Base-by-base conservation (phyloP, 2,888 invertebrate genomes). In the Elgonia sp. region DNA sequence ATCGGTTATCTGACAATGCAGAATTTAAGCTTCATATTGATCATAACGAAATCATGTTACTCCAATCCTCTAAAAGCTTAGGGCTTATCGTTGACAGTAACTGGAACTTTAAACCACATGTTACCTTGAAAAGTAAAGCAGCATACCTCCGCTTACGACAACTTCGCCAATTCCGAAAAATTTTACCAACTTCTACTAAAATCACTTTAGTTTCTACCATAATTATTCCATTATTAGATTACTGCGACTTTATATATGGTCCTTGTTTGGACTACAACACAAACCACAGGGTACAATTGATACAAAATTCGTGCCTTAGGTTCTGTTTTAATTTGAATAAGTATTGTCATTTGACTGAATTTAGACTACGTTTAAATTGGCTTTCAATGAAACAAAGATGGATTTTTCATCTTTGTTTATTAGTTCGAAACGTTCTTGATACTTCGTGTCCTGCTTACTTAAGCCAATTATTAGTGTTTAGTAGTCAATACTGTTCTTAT, bases 231-330 rank as follows among this genome's bases (percentile, higher is more conserved):
- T n/a, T 53, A 53, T 53, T 70, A 6, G 70, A 70, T 37, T 70
- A 70, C n/a, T 70, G 70, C n/a, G 70, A 70, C 29, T n/a, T 29
- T n/a, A 46, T 70, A 14, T 70, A 70, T 37, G 37, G 16, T 1
- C 53, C 70, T 4, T 70, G 29, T 53, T n/a, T 70, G 5, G 16
- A 70, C 29, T 7, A 8, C 0, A 21, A 53, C 6, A n/a, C 50
- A 2, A 5, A 29, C 14, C 40, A 29, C 8, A 29, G n/a, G n/a
- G n/a, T 70, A 16, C 70, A 70, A n/a, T 3, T 8, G 10, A 16
- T 70, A n/a, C 50, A 70, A 53, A 70, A 70, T 70, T 18, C 12
- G n/a, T 70, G 70, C 29, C 21, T 70, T 14, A 50, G 70, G 16
- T 53, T 53, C 14, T 39, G 16, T 29, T 18, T 70, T 14, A 50